Evolutionary conservation across 2,113 vertebrate genomes (phyloP).

Genomic region (Poeciliopsis prolifica): DNA sequence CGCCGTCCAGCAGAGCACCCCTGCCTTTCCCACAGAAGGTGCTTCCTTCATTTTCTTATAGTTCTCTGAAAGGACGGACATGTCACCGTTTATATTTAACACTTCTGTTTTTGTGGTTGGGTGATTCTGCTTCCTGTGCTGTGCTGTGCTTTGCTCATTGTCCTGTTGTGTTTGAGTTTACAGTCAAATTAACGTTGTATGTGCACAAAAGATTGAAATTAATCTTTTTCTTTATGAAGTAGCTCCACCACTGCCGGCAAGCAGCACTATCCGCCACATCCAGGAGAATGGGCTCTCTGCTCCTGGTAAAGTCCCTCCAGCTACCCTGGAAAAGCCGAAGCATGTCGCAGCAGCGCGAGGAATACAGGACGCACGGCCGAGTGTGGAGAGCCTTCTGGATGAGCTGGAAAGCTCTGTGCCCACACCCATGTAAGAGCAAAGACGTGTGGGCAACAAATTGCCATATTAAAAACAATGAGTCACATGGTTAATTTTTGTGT

Average conservation of each 20-base stretch:
- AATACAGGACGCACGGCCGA: slow-evolving; percentile 87
- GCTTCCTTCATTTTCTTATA: slow-evolving; percentile 4
- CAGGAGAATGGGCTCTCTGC: slow-evolving; percentile 81
- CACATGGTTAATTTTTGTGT: not conserved
- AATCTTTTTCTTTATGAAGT: slow-evolving; percentile 48
- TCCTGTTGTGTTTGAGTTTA: not conserved
- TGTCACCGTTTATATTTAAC: not conserved
- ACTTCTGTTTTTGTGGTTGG: slow-evolving; percentile 20
- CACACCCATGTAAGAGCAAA: slow-evolving; percentile 83
- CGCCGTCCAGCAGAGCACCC: slow-evolving; percentile 86
- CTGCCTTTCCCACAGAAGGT: slow-evolving; percentile 84
- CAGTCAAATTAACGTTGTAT: not conserved
- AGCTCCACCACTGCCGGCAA: slow-evolving; percentile 67
- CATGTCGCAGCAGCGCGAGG: slow-evolving; percentile 74
- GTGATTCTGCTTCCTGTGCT: not conserved
- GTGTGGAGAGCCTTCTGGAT: slow-evolving; percentile 90
- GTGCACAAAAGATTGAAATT: not conserved
- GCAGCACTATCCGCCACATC: slow-evolving; percentile 74
- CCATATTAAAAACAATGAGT: not conserved
- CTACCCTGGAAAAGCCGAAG: slow-evolving; percentile 85
- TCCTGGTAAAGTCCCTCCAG: slow-evolving; percentile 70
- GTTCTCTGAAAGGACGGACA: slow-evolving; percentile 3
- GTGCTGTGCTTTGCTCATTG: not conserved
- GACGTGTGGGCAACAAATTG: not conserved
- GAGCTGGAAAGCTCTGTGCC: slow-evolving; percentile 93